Evolutionary conservation across 2,797 vertebrate genomes (phyloP).

Genomic region (Falco novaeseelandiae): DNA sequence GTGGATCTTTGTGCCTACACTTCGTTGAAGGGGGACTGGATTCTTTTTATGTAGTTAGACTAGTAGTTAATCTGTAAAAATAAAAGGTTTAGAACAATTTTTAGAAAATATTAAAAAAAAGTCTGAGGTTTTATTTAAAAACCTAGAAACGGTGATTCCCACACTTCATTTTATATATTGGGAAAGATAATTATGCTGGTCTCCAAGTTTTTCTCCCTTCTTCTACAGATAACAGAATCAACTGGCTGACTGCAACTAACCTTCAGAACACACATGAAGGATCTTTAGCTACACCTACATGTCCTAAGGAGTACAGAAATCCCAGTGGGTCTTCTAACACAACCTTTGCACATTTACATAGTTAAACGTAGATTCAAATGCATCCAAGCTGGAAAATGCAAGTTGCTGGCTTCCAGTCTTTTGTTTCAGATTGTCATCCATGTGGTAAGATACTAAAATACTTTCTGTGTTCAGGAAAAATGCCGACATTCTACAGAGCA

Average conservation of each 20-base stretch:
- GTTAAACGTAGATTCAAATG: neutral
- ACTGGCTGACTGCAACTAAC: neutral
- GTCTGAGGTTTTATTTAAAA: neutral
- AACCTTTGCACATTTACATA: neutral
- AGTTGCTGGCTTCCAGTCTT: neutral
- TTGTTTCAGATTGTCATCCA: neutral
- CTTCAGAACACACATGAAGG: neutral
- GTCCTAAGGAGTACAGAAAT: neutral
- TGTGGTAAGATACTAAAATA: neutral
- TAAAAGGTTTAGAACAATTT: no score
- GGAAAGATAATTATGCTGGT: neutral
- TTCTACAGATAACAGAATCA: neutral
- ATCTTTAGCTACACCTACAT: neutral
- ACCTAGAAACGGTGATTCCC: neutral
- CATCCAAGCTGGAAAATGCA: neutral
- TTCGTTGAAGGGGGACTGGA: neutral
- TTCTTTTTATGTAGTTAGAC: neutral
- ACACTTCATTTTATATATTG: neutral
- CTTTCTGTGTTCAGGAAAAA: neutral
- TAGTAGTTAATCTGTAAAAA: no score
- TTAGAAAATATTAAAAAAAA: neutral
- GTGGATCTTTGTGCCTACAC: neutral
- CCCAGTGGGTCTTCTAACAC: neutral
- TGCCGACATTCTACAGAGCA: neutral
- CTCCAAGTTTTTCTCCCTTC: neutral